phyloP scores from a whole-genome alignment of 1,140 invertebrate genomes.

The Drosophila nigrodunni region DNA sequence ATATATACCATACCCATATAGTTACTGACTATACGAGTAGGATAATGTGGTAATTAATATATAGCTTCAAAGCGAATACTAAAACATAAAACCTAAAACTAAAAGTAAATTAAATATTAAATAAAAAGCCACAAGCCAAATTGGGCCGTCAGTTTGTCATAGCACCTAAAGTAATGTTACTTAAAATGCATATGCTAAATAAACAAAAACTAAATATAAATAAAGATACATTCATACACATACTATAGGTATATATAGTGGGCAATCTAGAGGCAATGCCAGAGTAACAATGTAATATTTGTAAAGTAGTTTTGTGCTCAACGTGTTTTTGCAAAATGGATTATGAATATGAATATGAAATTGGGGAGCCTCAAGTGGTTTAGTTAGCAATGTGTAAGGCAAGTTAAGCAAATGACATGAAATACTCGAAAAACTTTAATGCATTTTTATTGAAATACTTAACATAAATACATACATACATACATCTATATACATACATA shows the following conservation, averaged over 20 bases:
- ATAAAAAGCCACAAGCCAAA: slow-evolving; percentile 55
- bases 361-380: slow-evolving; percentile 44
- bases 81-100: slow-evolving; percentile 37
- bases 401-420: slow-evolving; percentile 72
- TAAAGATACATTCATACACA: slow-evolving; percentile 28
- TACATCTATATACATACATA: slow-evolving; percentile 16
- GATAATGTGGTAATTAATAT: slow-evolving; percentile 31
- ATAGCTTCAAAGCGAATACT: slow-evolving; percentile 53
- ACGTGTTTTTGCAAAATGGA: slow-evolving; percentile 32
- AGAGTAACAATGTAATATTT: slow-evolving; percentile 69
- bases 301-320: slow-evolving; percentile 74
- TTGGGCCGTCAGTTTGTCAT: slow-evolving; percentile 66
- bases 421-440: slow-evolving; percentile 78
- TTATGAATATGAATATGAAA: too few species aligned
- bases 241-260: slow-evolving; percentile 23
- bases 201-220: slow-evolving; percentile 27
- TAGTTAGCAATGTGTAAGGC: slow-evolving; percentile 69
- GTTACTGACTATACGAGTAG: slow-evolving; percentile 36
- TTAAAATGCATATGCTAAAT: slow-evolving; percentile 55
- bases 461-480: slow-evolving; percentile 42
- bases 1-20: slow-evolving; percentile 23
- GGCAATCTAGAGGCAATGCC: slow-evolving; percentile 53
- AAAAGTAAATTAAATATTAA: slow-evolving; percentile 8
- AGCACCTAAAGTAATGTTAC: slow-evolving; percentile 71
- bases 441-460: slow-evolving; percentile 75